Evolutionary conservation across 2,113 vertebrate genomes (phyloP).

Genomic region (Peucedramus taeniatus): DNA sequence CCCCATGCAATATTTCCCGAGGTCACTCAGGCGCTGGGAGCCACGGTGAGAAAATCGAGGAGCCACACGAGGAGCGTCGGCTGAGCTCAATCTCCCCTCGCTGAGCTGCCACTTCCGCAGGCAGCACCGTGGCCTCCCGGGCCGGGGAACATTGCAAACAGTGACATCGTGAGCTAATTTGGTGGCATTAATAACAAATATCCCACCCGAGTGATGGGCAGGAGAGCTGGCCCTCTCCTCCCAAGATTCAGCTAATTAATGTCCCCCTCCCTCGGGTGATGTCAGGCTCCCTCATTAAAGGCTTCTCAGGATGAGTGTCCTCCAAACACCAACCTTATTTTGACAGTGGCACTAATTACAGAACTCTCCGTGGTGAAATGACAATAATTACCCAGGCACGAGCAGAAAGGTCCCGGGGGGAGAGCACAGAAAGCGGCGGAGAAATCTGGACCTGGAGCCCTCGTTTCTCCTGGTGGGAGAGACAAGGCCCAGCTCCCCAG

Average conservation of each 20-base stretch:
- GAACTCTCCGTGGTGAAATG: neutral
- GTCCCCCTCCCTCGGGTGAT: neutral
- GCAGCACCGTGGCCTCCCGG: neutral
- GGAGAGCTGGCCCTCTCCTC: neutral
- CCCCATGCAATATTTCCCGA: neutral
- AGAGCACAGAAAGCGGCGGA: neutral
- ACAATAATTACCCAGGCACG: neutral
- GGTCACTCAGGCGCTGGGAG: neutral
- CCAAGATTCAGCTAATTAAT: constrained; percentile 12
- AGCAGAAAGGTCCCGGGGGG: neutral
- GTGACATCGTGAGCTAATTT: neutral
- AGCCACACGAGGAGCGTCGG: accelerated
- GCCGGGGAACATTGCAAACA: neutral
- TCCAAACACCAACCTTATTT: neutral
- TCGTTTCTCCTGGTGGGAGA: neutral
- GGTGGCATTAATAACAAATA: neutral
- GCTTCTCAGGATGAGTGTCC: neutral
- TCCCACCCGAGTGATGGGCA: neutral
- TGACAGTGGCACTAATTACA: constrained; percentile 12
- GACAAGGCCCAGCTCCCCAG: neutral
- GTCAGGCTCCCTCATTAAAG: constrained; percentile 25
- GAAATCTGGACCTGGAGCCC: neutral
- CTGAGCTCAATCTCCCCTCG: neutral
- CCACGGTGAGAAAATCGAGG: accelerated
- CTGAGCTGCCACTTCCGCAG: neutral